Evolutionary conservation across 2,888 invertebrate species (phyloP), one percentile per base, ranked within the genome.

Genomic region (Eristalis tenax): DNA sequence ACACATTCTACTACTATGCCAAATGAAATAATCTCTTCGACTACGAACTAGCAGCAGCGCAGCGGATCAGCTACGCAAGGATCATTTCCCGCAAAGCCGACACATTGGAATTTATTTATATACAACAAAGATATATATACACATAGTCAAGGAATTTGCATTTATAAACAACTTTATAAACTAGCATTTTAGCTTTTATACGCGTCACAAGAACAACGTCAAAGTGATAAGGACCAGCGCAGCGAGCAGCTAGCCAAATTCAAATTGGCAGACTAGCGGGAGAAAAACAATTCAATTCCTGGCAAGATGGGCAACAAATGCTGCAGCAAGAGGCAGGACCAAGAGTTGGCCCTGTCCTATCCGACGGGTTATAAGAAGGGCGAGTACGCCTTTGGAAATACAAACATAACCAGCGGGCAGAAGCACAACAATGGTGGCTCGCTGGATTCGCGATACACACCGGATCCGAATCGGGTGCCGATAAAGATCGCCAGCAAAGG

Each of bases 321-420:
- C 94, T 97, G 97, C 94, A 97, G 97, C 94, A 96, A 96, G 94
- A 95, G 96, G 92, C 96, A 96, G 93, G 96, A 96, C 94, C 95
- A 96, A 91, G 95, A 95, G 89, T 88, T 93, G 84, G 92, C 92
- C 11, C 89, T 93, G 71, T 91, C 92, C 89, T 93, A 93, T 91
- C 92, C 92, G 63, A 91, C 92, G 56, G 93, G 93, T 84, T 93
- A 92, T 85, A 93, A 93, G 88, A 93, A 93, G 81, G 92, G 92
- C 78, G 92, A 93, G 74, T 93, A 93, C 78, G 92, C 92, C 74
- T 93, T 93, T 78, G 93, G 93, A 64, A 93, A 93, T 88, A 92
- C 92, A 71, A 92, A 92, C 88, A 91, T 93, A 71, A 92, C 92
- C 83, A 92, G 91, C 85, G 92, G 92, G 63, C 93, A 92, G 78